Conservation (phyloP, 2,797 vertebrate genomes). For the Heterohyrax brucei region DNA sequence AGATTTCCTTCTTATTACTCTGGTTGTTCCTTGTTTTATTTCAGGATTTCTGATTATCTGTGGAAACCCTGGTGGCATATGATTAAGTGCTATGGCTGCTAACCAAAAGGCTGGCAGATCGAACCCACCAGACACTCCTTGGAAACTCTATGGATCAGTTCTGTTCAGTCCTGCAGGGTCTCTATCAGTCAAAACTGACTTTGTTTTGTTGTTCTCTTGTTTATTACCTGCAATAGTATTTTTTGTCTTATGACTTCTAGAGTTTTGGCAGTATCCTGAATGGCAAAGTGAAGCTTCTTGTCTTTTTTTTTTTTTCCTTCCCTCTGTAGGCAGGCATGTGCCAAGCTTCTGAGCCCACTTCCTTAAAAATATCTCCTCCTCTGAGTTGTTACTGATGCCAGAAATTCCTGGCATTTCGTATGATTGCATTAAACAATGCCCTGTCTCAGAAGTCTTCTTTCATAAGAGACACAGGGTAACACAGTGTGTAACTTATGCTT, state of each 20-base stretch:
- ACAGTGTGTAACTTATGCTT: neutral
- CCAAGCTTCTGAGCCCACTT: neutral
- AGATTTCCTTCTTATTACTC: neutral
- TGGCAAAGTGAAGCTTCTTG: neutral
- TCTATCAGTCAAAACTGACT: no score
- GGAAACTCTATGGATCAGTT: no score
- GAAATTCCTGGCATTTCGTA: constrained; percentile 11
- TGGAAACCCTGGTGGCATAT: no score
- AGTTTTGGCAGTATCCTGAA: neutral
- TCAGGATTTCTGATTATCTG: constrained; percentile 10
- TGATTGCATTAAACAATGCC: neutral
- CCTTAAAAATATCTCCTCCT: constrained; percentile 18
- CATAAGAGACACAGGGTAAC: neutral
- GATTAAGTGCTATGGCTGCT: no score
- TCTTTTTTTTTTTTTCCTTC: constrained; percentile 62
- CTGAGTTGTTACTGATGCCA: constrained; percentile 5
- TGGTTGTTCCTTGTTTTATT: neutral
- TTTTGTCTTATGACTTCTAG: neutral
- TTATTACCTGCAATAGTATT: constrained; percentile 9
- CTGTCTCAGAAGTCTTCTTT: constrained; percentile 18
- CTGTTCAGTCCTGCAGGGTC: no score
- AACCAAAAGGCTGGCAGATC: no score
- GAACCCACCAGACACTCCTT: no score
- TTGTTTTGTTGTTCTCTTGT: no score
- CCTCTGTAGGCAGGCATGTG: neutral